A percentile compares a stretch with the other conserved stretches of the same genome.
Conservation (phyloP, 2,113 vertebrate genomes). For the Thalassarche chlororhynchos region DNA sequence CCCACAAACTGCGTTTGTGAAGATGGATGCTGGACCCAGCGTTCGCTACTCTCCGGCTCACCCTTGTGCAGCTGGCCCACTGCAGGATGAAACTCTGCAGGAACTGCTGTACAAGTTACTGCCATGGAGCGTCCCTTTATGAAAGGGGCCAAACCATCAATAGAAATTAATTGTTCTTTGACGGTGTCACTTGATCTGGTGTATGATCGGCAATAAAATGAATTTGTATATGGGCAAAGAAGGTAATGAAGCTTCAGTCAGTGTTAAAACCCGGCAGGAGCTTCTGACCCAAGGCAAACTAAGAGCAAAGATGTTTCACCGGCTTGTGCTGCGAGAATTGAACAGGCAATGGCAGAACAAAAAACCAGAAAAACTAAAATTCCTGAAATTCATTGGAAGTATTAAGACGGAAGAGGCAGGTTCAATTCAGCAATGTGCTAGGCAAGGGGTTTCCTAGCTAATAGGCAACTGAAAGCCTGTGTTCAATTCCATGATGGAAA, state of each 20-base stretch:
- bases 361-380: neutral
- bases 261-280: neutral
- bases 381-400: neutral
- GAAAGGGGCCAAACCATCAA: neutral
- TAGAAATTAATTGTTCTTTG: neutral
- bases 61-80: neutral
- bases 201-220: neutral
- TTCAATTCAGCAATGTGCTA: neutral
- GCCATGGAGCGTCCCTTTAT: neutral
- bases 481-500: neutral
- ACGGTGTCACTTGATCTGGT: neutral
- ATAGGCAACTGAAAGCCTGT: neutral
- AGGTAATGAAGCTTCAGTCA: neutral
- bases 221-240: neutral
- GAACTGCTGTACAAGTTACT: neutral
- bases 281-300: neutral
- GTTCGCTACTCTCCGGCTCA: neutral
- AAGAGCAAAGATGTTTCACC: neutral
- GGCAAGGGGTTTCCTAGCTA: neutral
- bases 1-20: accelerated
- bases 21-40: neutral
- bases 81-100: neutral
- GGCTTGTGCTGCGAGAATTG: neutral
- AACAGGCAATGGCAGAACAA: neutral
- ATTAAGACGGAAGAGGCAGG: neutral